Conservation (phyloP, 2,797 vertebrate genomes). For the Alouatta caraya region DNA sequence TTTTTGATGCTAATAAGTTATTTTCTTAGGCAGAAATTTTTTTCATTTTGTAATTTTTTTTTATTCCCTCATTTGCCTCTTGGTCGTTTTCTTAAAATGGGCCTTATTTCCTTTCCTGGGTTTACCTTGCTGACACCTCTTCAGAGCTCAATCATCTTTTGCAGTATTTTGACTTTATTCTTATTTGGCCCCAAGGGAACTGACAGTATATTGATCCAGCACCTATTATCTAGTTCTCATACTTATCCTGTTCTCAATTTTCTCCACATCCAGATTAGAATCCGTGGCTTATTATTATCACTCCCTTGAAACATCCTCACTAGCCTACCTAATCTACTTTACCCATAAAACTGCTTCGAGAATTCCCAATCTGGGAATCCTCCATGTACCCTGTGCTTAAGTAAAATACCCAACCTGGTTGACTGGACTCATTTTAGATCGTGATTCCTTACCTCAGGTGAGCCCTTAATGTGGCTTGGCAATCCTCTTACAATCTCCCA, state of each 20-base stretch:
- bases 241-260: neutral
- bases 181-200: neutral
- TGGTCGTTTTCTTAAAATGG: neutral
- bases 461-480: neutral
- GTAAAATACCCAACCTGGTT: neutral
- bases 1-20: neutral
- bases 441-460: neutral
- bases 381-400: neutral
- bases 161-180: neutral
- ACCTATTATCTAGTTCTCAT: neutral
- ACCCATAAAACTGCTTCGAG: slow-evolving; percentile 7
- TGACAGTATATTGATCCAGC: neutral
- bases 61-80: neutral
- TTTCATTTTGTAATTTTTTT: neutral
- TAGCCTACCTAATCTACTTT: neutral
- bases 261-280: neutral
- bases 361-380: neutral
- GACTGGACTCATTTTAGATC: neutral
- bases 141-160: neutral
- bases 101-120: neutral
- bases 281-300: neutral
- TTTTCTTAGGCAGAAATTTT: neutral
- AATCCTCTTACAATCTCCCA: neutral
- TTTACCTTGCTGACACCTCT: neutral
- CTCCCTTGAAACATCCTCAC: neutral